These are phyloP conservation scores for Papilio demoleus DNA, from an alignment of 2,888 invertebrate genomes.

Conservation along the genomic window DNA sequence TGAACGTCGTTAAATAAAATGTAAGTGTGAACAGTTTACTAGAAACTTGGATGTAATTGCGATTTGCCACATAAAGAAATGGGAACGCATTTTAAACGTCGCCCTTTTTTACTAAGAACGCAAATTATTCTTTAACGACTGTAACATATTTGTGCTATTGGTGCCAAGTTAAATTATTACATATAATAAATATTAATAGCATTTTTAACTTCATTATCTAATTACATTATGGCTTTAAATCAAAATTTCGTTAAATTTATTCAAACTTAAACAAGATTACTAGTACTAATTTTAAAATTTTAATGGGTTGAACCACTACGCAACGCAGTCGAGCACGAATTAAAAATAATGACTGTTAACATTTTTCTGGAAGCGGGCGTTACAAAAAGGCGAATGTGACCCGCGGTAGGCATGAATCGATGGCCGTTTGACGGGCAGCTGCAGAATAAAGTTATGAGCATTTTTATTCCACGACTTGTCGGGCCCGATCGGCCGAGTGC, in stretches of 20 bases:
- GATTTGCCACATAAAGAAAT: background rate
- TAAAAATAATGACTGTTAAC: constrained; percentile 72
- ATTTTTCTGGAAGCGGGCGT: constrained; percentile 70
- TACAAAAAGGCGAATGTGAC: constrained; percentile 70
- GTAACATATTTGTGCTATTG: no score
- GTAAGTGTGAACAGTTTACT: background rate
- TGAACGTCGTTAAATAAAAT: background rate
- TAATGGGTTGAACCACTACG: constrained; percentile 58
- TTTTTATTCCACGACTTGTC: constrained; percentile 72
- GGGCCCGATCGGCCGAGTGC: constrained; percentile 54
- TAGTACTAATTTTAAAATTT: constrained; percentile 48
- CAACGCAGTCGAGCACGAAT: constrained; percentile 61
- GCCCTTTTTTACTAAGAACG: background rate
- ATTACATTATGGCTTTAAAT: background rate
- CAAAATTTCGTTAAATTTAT: background rate
- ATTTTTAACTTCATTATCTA: background rate
- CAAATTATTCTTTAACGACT: background rate
- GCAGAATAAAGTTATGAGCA: constrained; percentile 80
- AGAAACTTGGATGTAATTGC: background rate
- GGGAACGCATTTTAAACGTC: background rate
- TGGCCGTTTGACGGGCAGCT: constrained; percentile 79
- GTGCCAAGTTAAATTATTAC: no score
- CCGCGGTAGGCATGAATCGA: constrained; percentile 64
- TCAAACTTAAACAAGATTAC: background rate
- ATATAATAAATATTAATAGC: background rate